These are phyloP conservation scores for Pholis gunnellus DNA, from an alignment of 2,113 vertebrate genomes.

Conservation along the genomic window DNA sequence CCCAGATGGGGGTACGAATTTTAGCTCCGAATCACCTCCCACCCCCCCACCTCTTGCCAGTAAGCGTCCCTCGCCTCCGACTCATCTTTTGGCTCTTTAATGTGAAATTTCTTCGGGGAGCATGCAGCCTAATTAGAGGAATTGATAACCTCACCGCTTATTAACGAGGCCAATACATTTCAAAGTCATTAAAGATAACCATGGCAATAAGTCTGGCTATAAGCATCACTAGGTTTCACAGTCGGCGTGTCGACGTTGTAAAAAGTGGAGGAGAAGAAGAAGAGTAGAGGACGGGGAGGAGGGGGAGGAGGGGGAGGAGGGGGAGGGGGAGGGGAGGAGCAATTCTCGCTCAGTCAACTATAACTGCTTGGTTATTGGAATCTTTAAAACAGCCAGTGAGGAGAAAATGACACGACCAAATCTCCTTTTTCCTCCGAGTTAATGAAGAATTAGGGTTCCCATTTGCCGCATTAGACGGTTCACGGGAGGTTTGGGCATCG, in stretches of 20 bases:
- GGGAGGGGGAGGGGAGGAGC: constrained; percentile 77
- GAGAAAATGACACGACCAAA: constrained; percentile 95
- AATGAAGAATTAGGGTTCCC: constrained; percentile 98
- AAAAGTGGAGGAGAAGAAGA: constrained; percentile 62
- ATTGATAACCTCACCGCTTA: constrained; percentile 97
- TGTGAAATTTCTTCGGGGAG: constrained; percentile 96
- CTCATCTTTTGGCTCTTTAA: constrained; percentile 92
- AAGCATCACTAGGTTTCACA: constrained; percentile 92
- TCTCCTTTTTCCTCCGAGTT: constrained; percentile 89
- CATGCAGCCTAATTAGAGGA: constrained; percentile 95
- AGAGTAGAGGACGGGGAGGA: constrained; percentile 15
- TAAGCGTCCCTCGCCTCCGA: constrained; percentile 80
- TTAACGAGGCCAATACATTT: constrained; percentile 99
- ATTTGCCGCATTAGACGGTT: constrained; percentile 96
- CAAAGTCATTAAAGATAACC: constrained; percentile 99
- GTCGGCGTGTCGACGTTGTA: constrained; percentile 82
- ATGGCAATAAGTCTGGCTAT: constrained; percentile 96
- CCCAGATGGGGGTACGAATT: constrained; percentile 67
- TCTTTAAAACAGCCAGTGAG: constrained; percentile 94
- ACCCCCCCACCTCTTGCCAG: constrained; percentile 62
- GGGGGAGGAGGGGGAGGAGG: neutral
- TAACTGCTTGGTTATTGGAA: constrained; percentile 95
- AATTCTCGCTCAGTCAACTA: constrained; percentile 95
- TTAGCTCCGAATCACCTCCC: constrained; percentile 59
- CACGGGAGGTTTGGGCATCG: constrained; percentile 88